phyloP scores from a whole-genome alignment of 2,113 vertebrate species.

The Puffinus mauretanicus region DNA sequence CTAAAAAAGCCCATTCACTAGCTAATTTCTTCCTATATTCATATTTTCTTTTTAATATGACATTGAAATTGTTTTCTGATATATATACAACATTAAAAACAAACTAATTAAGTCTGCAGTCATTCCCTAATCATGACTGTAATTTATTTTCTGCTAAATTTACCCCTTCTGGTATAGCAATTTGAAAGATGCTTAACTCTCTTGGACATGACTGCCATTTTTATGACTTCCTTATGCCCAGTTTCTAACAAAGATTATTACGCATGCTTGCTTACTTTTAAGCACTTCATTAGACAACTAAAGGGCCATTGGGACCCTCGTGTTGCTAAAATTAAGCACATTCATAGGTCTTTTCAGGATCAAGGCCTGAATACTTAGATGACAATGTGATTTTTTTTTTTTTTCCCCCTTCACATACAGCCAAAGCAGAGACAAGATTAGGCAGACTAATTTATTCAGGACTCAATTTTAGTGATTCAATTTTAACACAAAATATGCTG shows the following conservation, averaged over 20 bases:
- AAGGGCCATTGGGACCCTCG: not conserved
- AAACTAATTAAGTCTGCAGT: constrained; percentile 16
- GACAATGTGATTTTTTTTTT: not conserved
- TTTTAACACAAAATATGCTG: not conserved
- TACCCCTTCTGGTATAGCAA: not conserved
- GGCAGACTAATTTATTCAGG: not conserved
- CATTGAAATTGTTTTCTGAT: constrained; percentile 13
- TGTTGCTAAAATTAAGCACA: constrained; percentile 3
- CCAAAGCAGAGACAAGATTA: not conserved
- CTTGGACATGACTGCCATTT: constrained; percentile 1
- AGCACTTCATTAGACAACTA: constrained; percentile 18
- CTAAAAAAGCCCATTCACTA: not conserved
- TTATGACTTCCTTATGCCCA: not conserved
- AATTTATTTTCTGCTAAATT: constrained; percentile 50
- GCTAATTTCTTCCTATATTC: not conserved
- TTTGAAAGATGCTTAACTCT: constrained; percentile 22
- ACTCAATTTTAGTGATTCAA: not conserved
- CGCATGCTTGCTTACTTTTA: not conserved
- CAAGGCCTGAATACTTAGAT: not conserved
- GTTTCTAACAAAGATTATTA: constrained; percentile 9
- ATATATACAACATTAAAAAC: constrained; percentile 4
- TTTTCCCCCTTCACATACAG: not conserved
- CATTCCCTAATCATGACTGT: constrained; percentile 24
- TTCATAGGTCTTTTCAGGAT: not conserved
- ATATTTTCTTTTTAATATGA: not conserved